These are phyloP conservation scores for Spodoptera picta DNA, from an alignment of 2,888 invertebrate species.

Conservation along the genomic window DNA sequence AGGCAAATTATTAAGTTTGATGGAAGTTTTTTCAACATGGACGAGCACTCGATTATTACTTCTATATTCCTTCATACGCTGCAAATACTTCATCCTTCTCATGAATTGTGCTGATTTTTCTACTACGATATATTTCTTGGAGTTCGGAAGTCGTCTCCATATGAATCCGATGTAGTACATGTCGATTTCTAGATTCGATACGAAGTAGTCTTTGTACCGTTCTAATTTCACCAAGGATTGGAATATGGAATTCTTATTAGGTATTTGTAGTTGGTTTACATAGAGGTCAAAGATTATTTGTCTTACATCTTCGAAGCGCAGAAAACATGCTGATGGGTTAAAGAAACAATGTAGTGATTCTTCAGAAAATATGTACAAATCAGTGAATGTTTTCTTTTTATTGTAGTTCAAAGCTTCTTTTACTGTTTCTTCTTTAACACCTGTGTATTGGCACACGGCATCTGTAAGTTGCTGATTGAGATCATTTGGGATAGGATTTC, in stretches of 20 bases:
- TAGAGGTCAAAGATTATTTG: constrained; percentile 21
- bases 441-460: constrained; percentile 24
- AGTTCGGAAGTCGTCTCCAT: constrained; percentile 49
- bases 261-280: constrained; percentile 17
- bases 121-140: constrained; percentile 45
- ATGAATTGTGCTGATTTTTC: constrained; percentile 49
- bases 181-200: constrained; percentile 5
- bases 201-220: neutral
- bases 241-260: constrained; percentile 12
- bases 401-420: neutral
- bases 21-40: constrained; percentile 21
- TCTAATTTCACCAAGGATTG: neutral
- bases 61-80: constrained; percentile 47
- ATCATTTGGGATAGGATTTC: no score
- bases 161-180: constrained; percentile 43
- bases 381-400: constrained; percentile 17
- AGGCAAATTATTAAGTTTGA: neutral
- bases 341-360: no score
- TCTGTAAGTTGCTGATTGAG: neutral
- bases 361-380: neutral
- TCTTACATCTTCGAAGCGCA: constrained; percentile 13
- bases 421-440: neutral
- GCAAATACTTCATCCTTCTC: constrained; percentile 50
- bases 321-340: no score
- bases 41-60: constrained; percentile 26